Conservation (phyloP, 1,140 invertebrate genomes). For the Drosophila pachea region DNA sequence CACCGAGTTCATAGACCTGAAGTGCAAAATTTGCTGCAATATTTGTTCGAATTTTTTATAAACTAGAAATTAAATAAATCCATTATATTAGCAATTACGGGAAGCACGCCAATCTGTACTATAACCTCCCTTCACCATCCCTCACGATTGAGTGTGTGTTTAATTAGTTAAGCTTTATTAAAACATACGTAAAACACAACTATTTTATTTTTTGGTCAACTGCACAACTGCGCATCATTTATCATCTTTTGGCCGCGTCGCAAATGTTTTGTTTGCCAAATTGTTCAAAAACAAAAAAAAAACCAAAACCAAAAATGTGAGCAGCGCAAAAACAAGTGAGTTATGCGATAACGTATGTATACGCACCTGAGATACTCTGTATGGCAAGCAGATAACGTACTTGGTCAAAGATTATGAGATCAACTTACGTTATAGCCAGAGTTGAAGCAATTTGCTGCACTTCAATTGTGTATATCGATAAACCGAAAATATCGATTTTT, state of each 20-base stretch:
- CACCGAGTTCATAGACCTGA: constrained; percentile 57
- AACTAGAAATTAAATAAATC: constrained; percentile 71
- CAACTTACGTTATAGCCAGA: too few species aligned
- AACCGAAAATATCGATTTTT: too few species aligned
- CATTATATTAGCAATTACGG: constrained; percentile 50
- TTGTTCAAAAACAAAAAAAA: constrained; percentile 20
- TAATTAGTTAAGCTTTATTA: constrained; percentile 76
- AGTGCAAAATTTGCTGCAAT: constrained; percentile 46
- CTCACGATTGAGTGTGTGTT: constrained; percentile 26
- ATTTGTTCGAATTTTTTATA: constrained; percentile 62
- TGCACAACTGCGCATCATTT: constrained; percentile 72
- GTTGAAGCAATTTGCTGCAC: too few species aligned
- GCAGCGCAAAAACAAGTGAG: constrained; percentile 6
- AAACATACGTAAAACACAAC: constrained; percentile 65
- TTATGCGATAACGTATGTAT: neutral
- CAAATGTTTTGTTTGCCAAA: constrained; percentile 52
- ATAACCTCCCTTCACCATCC: neutral
- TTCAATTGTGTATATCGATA: too few species aligned
- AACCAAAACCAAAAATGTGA: constrained; percentile 3
- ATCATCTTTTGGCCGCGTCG: constrained; percentile 63
- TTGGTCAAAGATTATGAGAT: too few species aligned
- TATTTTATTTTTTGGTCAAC: constrained; percentile 50
- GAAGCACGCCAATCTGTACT: constrained; percentile 43
- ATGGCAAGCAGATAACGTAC: too few species aligned
- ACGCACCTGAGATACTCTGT: neutral